phyloP scores from a whole-genome alignment of 2,888 invertebrate species.

The Eupithecia dodoneata region DNA sequence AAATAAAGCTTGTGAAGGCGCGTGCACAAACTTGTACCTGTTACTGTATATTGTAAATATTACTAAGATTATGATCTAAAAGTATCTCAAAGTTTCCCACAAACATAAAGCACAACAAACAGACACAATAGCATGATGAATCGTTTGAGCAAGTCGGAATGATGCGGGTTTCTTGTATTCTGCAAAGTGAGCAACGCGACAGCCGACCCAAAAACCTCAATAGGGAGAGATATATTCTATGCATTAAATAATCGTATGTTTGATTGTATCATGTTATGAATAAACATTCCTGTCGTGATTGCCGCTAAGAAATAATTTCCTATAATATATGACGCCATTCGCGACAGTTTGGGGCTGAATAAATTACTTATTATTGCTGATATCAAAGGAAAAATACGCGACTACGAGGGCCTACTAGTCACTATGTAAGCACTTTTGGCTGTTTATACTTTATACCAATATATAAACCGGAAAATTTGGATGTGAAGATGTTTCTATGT shows the following conservation, averaged over 20 bases:
- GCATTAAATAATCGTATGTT: constrained; percentile 29
- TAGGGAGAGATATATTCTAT: constrained; percentile 45
- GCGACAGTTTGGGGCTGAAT: constrained; percentile 30
- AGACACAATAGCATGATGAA: constrained; percentile 49
- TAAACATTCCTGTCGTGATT: constrained; percentile 30
- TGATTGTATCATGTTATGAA: constrained; percentile 34
- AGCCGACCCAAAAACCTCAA: constrained; percentile 49
- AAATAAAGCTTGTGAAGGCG: not conserved
- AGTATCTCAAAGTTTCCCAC: not conserved
- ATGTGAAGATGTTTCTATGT: not conserved
- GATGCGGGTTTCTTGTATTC: constrained; percentile 61
- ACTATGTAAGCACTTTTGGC: not conserved
- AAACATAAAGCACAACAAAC: constrained; percentile 10
- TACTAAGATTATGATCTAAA: not conserved
- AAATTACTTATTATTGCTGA: constrained; percentile 17
- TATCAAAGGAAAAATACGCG: constrained; percentile 2
- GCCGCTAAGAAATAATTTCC: constrained; percentile 27
- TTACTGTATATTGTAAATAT: no score
- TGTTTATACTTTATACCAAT: not conserved
- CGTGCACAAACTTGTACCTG: not conserved
- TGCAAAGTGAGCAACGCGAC: constrained; percentile 48
- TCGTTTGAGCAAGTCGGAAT: constrained; percentile 60
- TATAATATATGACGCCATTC: constrained; percentile 21
- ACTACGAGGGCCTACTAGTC: not conserved
- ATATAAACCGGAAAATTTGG: not conserved